Percentiles rank a stretch among this genome's conserved stretches.
phyloP scores from a whole-genome alignment of 1,140 invertebrate species.

The Lasioglossum albipes region DNA sequence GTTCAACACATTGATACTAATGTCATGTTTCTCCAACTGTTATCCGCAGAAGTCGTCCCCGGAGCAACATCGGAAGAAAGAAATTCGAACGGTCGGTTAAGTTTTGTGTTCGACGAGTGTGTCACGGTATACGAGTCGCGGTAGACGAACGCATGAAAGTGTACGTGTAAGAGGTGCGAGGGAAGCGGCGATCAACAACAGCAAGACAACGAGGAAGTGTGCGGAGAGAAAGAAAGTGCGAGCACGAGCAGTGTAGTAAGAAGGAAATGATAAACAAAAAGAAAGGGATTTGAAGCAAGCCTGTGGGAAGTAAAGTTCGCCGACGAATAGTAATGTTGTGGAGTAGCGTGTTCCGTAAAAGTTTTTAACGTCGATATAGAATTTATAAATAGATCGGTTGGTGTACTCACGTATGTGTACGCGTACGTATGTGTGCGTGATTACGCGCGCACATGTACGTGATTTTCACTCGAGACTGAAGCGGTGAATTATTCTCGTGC shows the following conservation, averaged over 20 bases:
- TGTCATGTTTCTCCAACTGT: slow-evolving; percentile 38
- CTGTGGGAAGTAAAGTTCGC: slow-evolving; percentile 45
- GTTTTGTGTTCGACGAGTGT: slow-evolving; percentile 44
- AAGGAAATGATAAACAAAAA: slow-evolving; percentile 54
- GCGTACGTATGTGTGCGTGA: slow-evolving; percentile 68
- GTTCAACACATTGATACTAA: slow-evolving; percentile 20
- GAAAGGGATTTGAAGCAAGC: slow-evolving; percentile 35
- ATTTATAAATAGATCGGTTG: slow-evolving; percentile 49
- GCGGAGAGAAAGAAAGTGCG: slow-evolving; percentile 39
- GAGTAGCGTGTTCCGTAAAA: slow-evolving; percentile 43
- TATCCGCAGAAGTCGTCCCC: slow-evolving; percentile 55
- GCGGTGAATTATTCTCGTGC: slow-evolving; percentile 62
- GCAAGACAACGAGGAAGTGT: slow-evolving; percentile 34
- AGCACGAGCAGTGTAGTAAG: slow-evolving; percentile 4
- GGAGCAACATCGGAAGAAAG: slow-evolving; percentile 25
- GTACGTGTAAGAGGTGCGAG: slow-evolving; percentile 12
- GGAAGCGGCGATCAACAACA: slow-evolving; percentile 26
- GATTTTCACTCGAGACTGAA: slow-evolving; percentile 72
- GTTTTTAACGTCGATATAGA: slow-evolving; percentile 55
- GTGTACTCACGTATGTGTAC: slow-evolving; percentile 66
- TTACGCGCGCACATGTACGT: slow-evolving; percentile 68
- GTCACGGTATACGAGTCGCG: slow-evolving; percentile 32
- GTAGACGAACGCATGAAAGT: slow-evolving; percentile 42
- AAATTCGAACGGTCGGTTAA: slow-evolving; percentile 31
- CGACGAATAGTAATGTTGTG: slow-evolving; percentile 50